These are phyloP conservation scores for Pterocles gutturalis DNA, from an alignment of 2,113 vertebrate species.

Conservation along the genomic window DNA sequence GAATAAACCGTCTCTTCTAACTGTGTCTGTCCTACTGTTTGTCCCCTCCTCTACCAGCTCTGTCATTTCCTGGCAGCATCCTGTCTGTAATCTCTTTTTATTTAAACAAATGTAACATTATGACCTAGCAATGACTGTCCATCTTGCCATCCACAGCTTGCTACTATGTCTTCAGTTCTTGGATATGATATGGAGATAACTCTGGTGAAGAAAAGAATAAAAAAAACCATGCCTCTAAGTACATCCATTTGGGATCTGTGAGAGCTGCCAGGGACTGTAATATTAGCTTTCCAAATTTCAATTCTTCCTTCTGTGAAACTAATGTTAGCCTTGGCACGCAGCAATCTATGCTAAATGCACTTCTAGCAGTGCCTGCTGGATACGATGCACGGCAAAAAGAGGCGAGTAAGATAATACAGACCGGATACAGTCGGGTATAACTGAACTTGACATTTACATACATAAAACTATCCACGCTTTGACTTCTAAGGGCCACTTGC, in stretches of 20 bases:
- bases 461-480: not conserved
- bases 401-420: not conserved
- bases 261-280: not conserved
- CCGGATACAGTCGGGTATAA: not conserved
- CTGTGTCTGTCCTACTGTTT: not conserved
- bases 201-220: slow-evolving; percentile 26
- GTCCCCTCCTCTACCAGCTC: not conserved
- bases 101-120: not conserved
- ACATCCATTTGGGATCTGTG: slow-evolving; percentile 27
- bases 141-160: slow-evolving; percentile 36
- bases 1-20: not conserved
- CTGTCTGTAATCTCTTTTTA: slow-evolving; percentile 29
- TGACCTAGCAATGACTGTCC: slow-evolving; percentile 16
- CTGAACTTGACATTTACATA: not conserved
- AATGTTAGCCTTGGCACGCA: not conserved
- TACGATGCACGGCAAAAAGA: not conserved
- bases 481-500: not conserved
- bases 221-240: not conserved
- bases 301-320: not conserved
- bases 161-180: not conserved
- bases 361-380: not conserved
- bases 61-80: slow-evolving; percentile 29
- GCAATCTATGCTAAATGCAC: not conserved
- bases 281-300: not conserved
- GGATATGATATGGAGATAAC: not conserved